A percentile compares a stretch with the other conserved stretches of the same genome.
Conservation (phyloP, 2,113 vertebrate species). For the Macaca nemestrina region DNA sequence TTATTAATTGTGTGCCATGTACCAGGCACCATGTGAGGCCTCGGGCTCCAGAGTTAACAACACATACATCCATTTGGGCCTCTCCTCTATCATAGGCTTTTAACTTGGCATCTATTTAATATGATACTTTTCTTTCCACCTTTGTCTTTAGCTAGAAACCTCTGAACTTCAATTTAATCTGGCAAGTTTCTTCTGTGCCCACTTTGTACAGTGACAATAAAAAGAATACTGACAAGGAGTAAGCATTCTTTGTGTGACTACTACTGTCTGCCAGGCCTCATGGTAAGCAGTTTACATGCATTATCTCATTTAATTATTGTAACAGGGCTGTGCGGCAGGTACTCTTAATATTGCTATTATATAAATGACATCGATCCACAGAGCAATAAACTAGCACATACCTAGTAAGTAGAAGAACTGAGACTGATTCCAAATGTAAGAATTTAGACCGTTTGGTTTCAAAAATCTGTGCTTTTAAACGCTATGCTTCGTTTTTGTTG, state of each 20-base stretch:
- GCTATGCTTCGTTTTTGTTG: not conserved
- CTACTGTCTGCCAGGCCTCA: not conserved
- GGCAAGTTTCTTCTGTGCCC: not conserved
- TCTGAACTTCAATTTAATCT: not conserved
- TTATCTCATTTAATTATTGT: not conserved
- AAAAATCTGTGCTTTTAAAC: constrained; percentile 6
- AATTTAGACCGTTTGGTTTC: not conserved
- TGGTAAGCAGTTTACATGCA: not conserved
- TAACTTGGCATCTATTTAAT: not conserved
- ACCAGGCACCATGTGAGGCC: not conserved
- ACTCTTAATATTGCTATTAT: not conserved
- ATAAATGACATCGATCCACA: not conserved
- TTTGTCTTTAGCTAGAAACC: not conserved
- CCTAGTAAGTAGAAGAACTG: not conserved
- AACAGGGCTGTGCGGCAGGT: not conserved
- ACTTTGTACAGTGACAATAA: not conserved
- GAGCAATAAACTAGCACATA: not conserved
- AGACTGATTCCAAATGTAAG: not conserved
- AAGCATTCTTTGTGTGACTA: not conserved
- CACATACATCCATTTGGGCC: not conserved
- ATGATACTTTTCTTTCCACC: not conserved
- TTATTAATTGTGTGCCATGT: not conserved
- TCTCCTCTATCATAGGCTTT: not conserved
- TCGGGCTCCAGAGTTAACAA: not conserved
- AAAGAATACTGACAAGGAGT: not conserved